phyloP scores from a whole-genome alignment of 1,140 invertebrate genomes.

The Eciton burchellii region DNA sequence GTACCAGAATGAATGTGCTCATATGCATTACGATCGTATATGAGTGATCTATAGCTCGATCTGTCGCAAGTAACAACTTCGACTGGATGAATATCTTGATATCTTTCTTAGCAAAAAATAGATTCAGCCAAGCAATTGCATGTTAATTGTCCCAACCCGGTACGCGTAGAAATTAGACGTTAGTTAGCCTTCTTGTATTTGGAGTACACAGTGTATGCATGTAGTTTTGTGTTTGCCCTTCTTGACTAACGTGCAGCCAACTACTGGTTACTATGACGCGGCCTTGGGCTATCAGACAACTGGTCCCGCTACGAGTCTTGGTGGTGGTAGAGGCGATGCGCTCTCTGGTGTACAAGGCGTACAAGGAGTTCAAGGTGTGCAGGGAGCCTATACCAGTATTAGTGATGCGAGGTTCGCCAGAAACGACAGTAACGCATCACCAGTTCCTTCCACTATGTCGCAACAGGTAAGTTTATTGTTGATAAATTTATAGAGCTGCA shows the following conservation, averaged over 20 bases:
- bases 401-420: slow-evolving; percentile 91
- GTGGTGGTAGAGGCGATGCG: slow-evolving; percentile 87
- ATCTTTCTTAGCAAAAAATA: slow-evolving; percentile 14
- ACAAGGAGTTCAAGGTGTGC: slow-evolving; percentile 83
- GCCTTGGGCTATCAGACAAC: slow-evolving; percentile 85
- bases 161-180: slow-evolving; percentile 70
- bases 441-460: slow-evolving; percentile 91
- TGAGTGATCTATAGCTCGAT: slow-evolving; percentile 4
- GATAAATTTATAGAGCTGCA: neutral
- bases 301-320: slow-evolving; percentile 84
- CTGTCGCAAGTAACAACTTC: slow-evolving; percentile 12
- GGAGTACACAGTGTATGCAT: slow-evolving; percentile 86
- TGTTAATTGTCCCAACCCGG: slow-evolving; percentile 60
- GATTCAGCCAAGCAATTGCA: slow-evolving; percentile 56
- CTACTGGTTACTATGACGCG: slow-evolving; percentile 85
- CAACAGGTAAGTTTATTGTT: slow-evolving; percentile 86
- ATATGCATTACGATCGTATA: neutral
- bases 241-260: slow-evolving; percentile 85
- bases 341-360: slow-evolving; percentile 88
- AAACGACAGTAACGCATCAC: slow-evolving; percentile 93
- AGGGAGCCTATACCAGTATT: slow-evolving; percentile 90
- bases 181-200: slow-evolving; percentile 80
- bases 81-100: slow-evolving; percentile 11
- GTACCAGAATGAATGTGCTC: neutral
- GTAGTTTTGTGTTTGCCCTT: slow-evolving; percentile 85